A percentile compares a stretch with the other conserved stretches of the same genome.
Conservation (phyloP, 2,797 vertebrate genomes). For the Galaxias olidus region DNA sequence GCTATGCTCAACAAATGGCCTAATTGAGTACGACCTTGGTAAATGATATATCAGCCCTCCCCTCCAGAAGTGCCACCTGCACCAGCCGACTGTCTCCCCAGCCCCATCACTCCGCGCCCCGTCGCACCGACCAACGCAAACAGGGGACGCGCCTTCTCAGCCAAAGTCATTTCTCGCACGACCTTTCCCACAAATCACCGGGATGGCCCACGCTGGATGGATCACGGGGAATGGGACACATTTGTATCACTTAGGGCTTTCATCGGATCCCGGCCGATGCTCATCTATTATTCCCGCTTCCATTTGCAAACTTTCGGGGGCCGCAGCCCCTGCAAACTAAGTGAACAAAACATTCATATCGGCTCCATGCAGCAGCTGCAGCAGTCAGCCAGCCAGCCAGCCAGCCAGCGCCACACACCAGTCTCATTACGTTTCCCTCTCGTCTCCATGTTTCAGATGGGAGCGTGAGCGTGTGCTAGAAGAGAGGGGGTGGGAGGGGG, state of each 20-base stretch:
- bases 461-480: slow-evolving; percentile 36
- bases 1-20: slow-evolving; percentile 80
- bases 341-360: slow-evolving; percentile 68
- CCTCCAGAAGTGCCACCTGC: slow-evolving; percentile 75
- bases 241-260: slow-evolving; percentile 79
- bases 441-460: slow-evolving; percentile 61
- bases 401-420: slow-evolving; percentile 50
- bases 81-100: slow-evolving; percentile 69
- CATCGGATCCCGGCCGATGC: slow-evolving; percentile 76
- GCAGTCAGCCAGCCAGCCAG: slow-evolving; percentile 19
- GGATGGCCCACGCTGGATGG: slow-evolving; percentile 63
- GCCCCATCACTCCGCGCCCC: slow-evolving; percentile 62
- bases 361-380: slow-evolving; percentile 64
- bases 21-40: slow-evolving; percentile 81
- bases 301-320: slow-evolving; percentile 64
- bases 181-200: slow-evolving; percentile 77
- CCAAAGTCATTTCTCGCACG: slow-evolving; percentile 78
- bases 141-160: slow-evolving; percentile 65
- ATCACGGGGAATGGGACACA: slow-evolving; percentile 75
- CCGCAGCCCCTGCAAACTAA: slow-evolving; percentile 65
- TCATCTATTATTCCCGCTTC: slow-evolving; percentile 74
- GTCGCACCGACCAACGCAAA: slow-evolving; percentile 65
- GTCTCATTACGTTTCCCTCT: slow-evolving; percentile 59
- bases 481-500: slow-evolving; percentile 13
- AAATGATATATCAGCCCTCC: slow-evolving; percentile 79